These are phyloP conservation scores for Tiaroga cobitis DNA, from an alignment of 2,797 vertebrate species.

Conservation along the genomic window DNA sequence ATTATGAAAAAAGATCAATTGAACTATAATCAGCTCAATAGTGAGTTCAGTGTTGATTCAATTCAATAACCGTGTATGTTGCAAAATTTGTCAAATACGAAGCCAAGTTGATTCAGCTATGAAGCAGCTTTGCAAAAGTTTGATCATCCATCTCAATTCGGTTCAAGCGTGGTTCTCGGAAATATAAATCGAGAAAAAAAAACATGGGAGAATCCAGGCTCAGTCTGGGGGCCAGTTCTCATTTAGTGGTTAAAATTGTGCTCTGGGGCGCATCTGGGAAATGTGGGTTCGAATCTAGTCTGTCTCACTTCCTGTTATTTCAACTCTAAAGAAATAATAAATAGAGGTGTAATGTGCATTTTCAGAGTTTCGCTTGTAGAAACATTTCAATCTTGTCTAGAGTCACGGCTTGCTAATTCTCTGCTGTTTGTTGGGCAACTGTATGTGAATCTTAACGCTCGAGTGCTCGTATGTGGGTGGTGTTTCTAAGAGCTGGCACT, in stretches of 20 bases:
- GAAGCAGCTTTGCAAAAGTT: not conserved
- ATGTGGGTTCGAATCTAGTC: not conserved
- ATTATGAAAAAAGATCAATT: not conserved
- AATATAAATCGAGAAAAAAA: not conserved
- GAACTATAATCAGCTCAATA: not conserved
- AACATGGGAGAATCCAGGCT: no score
- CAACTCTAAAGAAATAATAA: not conserved
- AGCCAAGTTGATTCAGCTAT: not conserved
- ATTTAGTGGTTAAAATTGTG: not conserved
- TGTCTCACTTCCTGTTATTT: not conserved
- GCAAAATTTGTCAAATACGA: not conserved
- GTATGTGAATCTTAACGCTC: slow-evolving; percentile 5
- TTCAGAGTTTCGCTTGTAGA: not conserved
- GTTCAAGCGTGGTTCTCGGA: not conserved
- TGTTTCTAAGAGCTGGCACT: slow-evolving; percentile 47
- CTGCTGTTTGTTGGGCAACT: slow-evolving; percentile 32
- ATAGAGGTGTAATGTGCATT: not conserved
- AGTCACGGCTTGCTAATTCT: slow-evolving; percentile 31
- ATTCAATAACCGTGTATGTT: not conserved
- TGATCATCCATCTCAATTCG: not conserved
- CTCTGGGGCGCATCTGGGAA: not conserved
- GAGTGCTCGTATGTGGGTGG: slow-evolving; percentile 49
- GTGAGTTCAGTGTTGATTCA: not conserved
- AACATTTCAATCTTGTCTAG: not conserved
- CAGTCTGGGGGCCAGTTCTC: not conserved